Base-by-base conservation (phyloP, 2,113 vertebrate genomes). In the Plecotus auritus region DNA sequence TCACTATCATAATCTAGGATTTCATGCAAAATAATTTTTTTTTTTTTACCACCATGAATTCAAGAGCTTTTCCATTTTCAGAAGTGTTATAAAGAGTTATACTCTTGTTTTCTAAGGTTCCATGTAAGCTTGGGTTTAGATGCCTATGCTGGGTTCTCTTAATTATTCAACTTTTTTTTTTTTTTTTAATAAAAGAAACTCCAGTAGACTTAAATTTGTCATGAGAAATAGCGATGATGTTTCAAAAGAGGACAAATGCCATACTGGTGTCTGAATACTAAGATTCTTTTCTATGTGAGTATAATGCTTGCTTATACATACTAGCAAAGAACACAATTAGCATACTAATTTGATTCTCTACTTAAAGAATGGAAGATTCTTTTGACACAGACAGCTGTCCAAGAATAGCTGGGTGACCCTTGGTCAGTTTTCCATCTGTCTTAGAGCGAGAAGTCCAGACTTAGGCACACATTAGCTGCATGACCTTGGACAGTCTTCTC, bases 371-470 rank as follows among this genome's bases (percentile, higher is more conserved):
- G 91, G 95, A 95, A 97, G 94, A 94, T 97, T 96, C 96, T 92
- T 95, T 95, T 92, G 95, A 95, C 95, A 95, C 70, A 97, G 96
- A 97, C 96, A 97, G 97, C 96, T 97, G 96, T 94, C 94, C 85
- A 20, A 94, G 96, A 97, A 97, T 96, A 82, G 92, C 80, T 7
- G 76, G 89, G 69, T 94, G 96, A 97, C 95, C 96, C 56, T 69
- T 96, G 96, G 96, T 97, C 96, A 96, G 82, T 95, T 95, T 92
- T 97, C 97, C 96, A 97, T 97, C 97, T 97, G 96, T 91, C 95
- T 96, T 94, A 72, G 85, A 91, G 76, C 94, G 73, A 92, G 78
- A 92, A 69, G 91, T 95, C 94, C 83, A 92, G 94, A 78, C 86
- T 56, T 37, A 66, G 69, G 47, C 49, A 45, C 42, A 32, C 69